A percentile compares a stretch with the other conserved stretches of the same genome.
Conservation (phyloP, 1,140 invertebrate genomes). For the Pogonus chalceus region DNA sequence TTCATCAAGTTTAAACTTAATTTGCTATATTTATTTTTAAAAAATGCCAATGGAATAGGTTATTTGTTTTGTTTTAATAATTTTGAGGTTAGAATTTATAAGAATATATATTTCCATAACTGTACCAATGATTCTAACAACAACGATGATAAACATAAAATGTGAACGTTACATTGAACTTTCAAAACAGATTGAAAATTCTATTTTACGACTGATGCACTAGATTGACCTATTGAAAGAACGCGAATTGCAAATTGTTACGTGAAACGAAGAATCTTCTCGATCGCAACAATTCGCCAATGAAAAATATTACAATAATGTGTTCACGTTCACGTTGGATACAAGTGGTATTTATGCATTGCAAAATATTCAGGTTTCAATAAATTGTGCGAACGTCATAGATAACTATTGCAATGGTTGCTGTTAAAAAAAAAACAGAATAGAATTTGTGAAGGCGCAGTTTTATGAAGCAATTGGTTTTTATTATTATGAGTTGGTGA, state of each 20-base stretch:
- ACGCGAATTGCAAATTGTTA: no score
- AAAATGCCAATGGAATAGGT: neutral
- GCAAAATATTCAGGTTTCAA: neutral
- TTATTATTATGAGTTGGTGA: neutral
- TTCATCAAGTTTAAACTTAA: neutral
- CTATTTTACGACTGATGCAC: neutral
- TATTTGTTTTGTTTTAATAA: neutral
- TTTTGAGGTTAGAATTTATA: neutral
- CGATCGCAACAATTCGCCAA: neutral
- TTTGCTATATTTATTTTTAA: neutral
- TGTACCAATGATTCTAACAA: neutral
- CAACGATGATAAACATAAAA: neutral
- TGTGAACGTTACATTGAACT: neutral
- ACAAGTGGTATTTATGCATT: constrained; percentile 1
- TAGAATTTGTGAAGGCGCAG: neutral
- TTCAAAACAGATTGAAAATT: neutral
- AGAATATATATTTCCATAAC: neutral
- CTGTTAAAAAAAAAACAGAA: neutral
- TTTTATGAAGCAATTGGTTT: no score
- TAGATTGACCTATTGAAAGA: neutral
- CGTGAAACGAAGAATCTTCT: constrained; percentile 4
- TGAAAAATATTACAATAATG: no score
- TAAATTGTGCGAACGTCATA: neutral
- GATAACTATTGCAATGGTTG: no score
- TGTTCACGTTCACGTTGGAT: no score